phyloP scores from a whole-genome alignment of 2,888 invertebrate genomes.

The Chymomyza caudatula region DNA sequence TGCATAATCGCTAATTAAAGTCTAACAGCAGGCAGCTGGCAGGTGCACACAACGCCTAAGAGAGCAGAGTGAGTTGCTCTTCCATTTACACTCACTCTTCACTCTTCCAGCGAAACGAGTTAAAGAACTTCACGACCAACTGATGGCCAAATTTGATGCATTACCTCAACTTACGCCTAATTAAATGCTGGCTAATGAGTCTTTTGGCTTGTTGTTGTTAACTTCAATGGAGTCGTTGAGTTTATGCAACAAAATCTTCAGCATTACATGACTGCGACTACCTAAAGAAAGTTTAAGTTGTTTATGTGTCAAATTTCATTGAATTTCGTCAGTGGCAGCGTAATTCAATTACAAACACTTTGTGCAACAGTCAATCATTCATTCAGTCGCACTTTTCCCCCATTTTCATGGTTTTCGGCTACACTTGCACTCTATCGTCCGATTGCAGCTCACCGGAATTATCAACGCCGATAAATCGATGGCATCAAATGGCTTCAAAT shows the following conservation, averaged over 20 bases:
- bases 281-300: slow-evolving; percentile 12
- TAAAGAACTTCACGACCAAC: slow-evolving; percentile 55
- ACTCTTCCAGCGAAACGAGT: slow-evolving; percentile 11
- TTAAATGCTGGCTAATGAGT: slow-evolving; percentile 44
- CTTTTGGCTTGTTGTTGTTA: too few relatives aligned
- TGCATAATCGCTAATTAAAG: slow-evolving; percentile 46
- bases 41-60: slow-evolving; percentile 49
- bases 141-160: slow-evolving; percentile 58
- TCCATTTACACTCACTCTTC: not conserved
- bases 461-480: slow-evolving; percentile 32
- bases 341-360: slow-evolving; percentile 61
- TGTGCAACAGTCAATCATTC: slow-evolving; percentile 39
- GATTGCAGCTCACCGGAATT: too few relatives aligned
- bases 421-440: slow-evolving; percentile 15
- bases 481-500: slow-evolving; percentile 20
- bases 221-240: slow-evolving; percentile 7
- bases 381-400: slow-evolving; percentile 54
- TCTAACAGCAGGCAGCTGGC: slow-evolving; percentile 24
- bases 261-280: slow-evolving; percentile 18
- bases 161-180: slow-evolving; percentile 59
- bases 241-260: slow-evolving; percentile 34
- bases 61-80: slow-evolving; percentile 13
- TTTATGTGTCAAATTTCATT: slow-evolving; percentile 26
- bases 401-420: slow-evolving; percentile 46
- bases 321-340: slow-evolving; percentile 18